A percentile compares a stretch with the other conserved stretches of the same genome.
Evolutionary conservation across 2,113 vertebrate species (phyloP).

Genomic region (Dromas ardeola): DNA sequence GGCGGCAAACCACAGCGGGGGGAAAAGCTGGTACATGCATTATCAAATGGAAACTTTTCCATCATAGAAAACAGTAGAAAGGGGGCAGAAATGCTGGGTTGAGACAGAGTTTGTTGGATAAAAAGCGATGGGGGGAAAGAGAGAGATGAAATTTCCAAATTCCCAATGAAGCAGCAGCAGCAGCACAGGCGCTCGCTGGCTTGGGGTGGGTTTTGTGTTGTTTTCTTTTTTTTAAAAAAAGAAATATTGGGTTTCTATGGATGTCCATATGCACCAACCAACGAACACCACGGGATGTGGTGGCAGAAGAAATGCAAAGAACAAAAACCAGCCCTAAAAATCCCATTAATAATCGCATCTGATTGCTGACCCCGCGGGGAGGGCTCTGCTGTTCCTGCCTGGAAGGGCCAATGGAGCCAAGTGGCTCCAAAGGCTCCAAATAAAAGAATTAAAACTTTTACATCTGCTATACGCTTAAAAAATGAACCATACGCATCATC

Average conservation of each 20-base stretch:
- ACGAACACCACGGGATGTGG: accelerated
- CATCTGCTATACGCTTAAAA: accelerated
- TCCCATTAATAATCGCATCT: neutral
- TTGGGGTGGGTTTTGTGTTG: neutral
- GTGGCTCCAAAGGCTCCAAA: neutral
- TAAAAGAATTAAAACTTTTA: neutral
- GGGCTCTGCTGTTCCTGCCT: neutral
- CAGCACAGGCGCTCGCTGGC: neutral
- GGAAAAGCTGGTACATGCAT: neutral
- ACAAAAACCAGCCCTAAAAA: neutral
- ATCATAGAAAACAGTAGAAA: neutral
- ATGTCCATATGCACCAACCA: neutral
- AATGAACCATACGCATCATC: neutral
- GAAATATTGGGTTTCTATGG: neutral
- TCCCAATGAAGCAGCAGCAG: neutral
- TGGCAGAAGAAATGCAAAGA: neutral
- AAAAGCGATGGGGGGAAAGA: accelerated
- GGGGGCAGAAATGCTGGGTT: neutral
- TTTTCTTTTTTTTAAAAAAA: neutral
- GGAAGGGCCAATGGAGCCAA: neutral
- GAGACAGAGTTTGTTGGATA: neutral
- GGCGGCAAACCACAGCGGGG: neutral
- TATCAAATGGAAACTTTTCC: neutral
- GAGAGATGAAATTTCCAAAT: neutral
- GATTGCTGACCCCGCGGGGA: accelerated